Base-by-base conservation (phyloP, 2,113 vertebrate genomes). In the Proterorhinus semilunaris region DNA sequence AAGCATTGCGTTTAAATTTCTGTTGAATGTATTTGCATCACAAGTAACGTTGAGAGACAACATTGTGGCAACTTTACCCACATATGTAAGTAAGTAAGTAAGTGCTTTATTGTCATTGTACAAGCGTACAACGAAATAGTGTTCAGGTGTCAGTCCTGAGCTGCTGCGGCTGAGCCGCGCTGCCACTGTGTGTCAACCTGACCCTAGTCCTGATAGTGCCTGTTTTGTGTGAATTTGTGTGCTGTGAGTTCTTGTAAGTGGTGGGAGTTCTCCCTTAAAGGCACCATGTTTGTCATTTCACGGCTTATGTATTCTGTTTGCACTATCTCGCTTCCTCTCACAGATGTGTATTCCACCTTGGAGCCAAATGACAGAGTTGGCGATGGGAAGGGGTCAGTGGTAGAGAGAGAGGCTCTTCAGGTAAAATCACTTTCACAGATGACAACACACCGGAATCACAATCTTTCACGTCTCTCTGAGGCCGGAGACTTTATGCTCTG, bases 291-390 rank as follows among this genome's bases (percentile, higher is more conserved):
- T 61, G 58, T 61, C 42, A 61, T 61, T 61, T 45, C 58, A 44
- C 13, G 42, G 58, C 44, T 61, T 61, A 45, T 61, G 13, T 61
- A 42, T 61, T 61, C 44, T 45, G 10, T 43, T 61, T 52, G 3
- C 15, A 51, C 52, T 58, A 8, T 74, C 16, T 61, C 3, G n/a
- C 68, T 51, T 64, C 58, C 27, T 46, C 13, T 69, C 63, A 15
- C 86, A 92, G 92, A 93, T 65, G 84, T 91, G 2, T 93, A 90
- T 80, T 87, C 90, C 58, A 86, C 47, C 51, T 83, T 89, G 53
- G 92, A 94, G 83, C 88, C 87, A 73, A 88, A 83, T 21, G 92
- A 92, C 50, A 88, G 90, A 80, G 86, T 86, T 51, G 87, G 81
- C 51, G 92, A 93, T 43, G 90, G 82, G 53, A 91, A 89, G 42